Evolutionary conservation across 2,888 invertebrate species (phyloP).

Genomic region (Cancer borealis): DNA sequence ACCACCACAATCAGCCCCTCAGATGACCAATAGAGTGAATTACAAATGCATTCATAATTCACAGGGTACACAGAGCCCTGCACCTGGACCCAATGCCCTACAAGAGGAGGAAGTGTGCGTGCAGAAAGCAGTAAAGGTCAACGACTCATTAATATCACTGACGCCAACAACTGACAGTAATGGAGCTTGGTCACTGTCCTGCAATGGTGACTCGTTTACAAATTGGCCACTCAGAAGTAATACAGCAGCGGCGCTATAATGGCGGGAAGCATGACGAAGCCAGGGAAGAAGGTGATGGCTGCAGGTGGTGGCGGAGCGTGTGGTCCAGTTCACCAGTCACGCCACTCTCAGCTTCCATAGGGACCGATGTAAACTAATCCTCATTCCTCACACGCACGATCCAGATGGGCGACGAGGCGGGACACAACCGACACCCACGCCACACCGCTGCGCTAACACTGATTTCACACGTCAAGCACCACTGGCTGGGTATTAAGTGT

Average conservation of each 20-base stretch:
- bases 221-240: conserved; percentile 5
- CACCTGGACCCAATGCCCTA: background rate
- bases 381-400: background rate
- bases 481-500: background rate
- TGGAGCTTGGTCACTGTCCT: background rate
- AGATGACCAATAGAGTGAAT: background rate
- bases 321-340: background rate
- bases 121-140: background rate
- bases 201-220: background rate
- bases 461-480: background rate
- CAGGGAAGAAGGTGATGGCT: background rate
- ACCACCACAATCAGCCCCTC: background rate
- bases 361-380: background rate
- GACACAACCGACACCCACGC: background rate
- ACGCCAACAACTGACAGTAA: background rate
- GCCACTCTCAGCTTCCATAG: background rate
- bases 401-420: background rate
- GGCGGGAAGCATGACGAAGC: background rate
- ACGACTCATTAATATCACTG: background rate
- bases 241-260: background rate
- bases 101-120: background rate
- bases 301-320: background rate
- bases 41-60: too few species aligned
- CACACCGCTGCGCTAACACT: background rate
- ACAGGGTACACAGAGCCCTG: background rate